A percentile compares a stretch with the other conserved stretches of the same genome.
Evolutionary conservation across 2,888 invertebrate genomes (phyloP).

Genomic region (Parelbella ahira): DNA sequence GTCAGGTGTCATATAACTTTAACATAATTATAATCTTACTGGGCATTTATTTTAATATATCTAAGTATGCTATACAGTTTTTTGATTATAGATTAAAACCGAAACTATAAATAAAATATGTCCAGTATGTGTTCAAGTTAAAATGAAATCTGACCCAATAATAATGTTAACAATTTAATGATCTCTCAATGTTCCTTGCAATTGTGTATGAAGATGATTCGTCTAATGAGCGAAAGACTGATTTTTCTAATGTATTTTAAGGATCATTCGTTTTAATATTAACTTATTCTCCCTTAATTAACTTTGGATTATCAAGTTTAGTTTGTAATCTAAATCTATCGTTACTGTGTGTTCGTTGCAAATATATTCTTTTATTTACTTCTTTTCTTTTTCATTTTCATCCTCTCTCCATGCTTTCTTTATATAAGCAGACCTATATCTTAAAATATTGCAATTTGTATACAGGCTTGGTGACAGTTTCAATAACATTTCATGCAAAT

Average conservation of each 20-base stretch:
- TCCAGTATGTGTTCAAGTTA: slow-evolving; percentile 5
- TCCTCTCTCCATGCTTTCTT: slow-evolving; percentile 72
- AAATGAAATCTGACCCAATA: slow-evolving; percentile 31
- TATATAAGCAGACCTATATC: slow-evolving; percentile 72
- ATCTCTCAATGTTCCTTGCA: slow-evolving; percentile 71
- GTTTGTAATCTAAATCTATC: slow-evolving; percentile 64
- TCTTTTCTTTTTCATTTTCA: slow-evolving; percentile 76
- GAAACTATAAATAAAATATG: not conserved
- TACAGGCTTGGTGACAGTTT: slow-evolving; percentile 72
- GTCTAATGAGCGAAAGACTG: slow-evolving; percentile 58
- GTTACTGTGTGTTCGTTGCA: slow-evolving; percentile 79
- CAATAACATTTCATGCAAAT: slow-evolving; percentile 59
- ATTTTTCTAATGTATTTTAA: slow-evolving; percentile 58
- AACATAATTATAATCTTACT: slow-evolving; percentile 1
- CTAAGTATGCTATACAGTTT: too few species aligned
- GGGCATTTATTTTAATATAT: too few species aligned
- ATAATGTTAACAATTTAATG: slow-evolving; percentile 38
- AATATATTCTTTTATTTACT: slow-evolving; percentile 78
- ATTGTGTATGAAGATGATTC: slow-evolving; percentile 46
- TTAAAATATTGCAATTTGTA: slow-evolving; percentile 55
- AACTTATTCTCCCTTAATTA: slow-evolving; percentile 61
- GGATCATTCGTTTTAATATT: slow-evolving; percentile 31
- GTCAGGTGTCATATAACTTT: slow-evolving; percentile 29
- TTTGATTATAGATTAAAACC: too few species aligned
- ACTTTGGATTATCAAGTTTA: slow-evolving; percentile 41